Conservation (phyloP, 2,797 vertebrate genomes). For the Pipistrellus pipistrellus region DNA sequence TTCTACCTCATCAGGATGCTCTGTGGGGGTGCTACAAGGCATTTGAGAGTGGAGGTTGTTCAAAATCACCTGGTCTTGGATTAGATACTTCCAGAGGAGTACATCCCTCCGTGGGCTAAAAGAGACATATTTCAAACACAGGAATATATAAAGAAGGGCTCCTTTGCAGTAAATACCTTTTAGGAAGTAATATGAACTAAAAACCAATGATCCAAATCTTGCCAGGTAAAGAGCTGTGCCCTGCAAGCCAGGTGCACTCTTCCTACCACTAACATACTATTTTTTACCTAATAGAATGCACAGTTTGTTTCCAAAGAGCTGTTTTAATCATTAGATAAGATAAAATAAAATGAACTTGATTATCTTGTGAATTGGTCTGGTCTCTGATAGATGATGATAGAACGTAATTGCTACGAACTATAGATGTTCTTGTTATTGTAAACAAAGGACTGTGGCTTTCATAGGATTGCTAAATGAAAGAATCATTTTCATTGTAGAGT, state of each 20-base stretch:
- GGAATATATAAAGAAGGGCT: background rate
- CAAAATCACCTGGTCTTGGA: background rate
- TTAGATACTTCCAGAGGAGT: background rate
- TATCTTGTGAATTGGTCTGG: conserved; percentile 55
- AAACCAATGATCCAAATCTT: background rate
- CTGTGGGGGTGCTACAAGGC: background rate
- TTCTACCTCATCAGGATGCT: background rate
- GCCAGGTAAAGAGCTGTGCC: conserved; percentile 6
- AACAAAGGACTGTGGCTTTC: background rate
- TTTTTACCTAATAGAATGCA: background rate
- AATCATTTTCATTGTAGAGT: background rate
- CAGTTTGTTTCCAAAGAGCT: conserved; percentile 38
- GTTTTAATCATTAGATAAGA: conserved; percentile 22
- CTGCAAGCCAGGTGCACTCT: background rate
- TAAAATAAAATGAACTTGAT: conserved; percentile 49
- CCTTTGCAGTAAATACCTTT: background rate
- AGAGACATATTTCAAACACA: conserved; percentile 36
- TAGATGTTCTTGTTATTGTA: conserved; percentile 29
- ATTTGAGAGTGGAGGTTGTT: background rate
- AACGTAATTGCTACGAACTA: background rate
- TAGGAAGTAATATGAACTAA: conserved; percentile 46
- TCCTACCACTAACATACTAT: background rate
- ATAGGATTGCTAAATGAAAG: conserved; percentile 2
- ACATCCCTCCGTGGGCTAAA: background rate
- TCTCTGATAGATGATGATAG: background rate